Percentiles rank a stretch among this genome's conserved stretches.
Evolutionary conservation across 2,797 vertebrate species (phyloP).

Genomic region (Columba guinea): DNA sequence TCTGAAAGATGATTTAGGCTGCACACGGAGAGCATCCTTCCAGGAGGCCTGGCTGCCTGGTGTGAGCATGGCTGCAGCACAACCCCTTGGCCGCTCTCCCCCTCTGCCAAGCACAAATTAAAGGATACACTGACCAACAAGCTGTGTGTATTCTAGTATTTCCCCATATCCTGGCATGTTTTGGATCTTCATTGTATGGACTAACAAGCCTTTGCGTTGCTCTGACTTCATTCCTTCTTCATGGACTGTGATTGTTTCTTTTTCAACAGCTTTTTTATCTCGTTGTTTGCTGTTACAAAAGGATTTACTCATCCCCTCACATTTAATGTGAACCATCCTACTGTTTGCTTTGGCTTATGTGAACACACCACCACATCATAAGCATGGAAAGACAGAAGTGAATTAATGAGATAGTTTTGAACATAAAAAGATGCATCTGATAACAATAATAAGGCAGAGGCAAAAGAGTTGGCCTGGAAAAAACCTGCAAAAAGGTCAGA

Average conservation of each 20-base stretch:
- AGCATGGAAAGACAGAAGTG: not conserved
- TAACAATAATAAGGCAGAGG: not conserved
- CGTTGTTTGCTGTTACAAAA: not conserved
- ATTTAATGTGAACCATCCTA: not conserved
- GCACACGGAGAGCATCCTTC: not conserved
- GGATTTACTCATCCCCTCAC: not conserved
- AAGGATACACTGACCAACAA: not conserved
- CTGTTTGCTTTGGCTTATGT: not conserved
- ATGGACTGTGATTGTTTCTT: not conserved
- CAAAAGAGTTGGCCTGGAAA: not conserved
- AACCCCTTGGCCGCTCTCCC: not conserved
- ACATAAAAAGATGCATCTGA: not conserved
- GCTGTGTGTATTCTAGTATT: not conserved
- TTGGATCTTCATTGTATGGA: not conserved
- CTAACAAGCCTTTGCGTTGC: not conserved
- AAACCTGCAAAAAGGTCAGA: not conserved
- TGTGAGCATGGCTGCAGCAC: not conserved
- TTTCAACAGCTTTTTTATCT: not conserved
- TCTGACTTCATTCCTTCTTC: not conserved
- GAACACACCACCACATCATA: not conserved
- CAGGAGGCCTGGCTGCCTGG: not conserved
- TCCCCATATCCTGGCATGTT: not conserved
- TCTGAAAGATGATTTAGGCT: not conserved
- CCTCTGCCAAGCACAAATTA: not conserved
- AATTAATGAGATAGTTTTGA: not conserved